Evolutionary conservation across 2,888 invertebrate genomes (phyloP).

Genomic region (Apocheima hispidaria): DNA sequence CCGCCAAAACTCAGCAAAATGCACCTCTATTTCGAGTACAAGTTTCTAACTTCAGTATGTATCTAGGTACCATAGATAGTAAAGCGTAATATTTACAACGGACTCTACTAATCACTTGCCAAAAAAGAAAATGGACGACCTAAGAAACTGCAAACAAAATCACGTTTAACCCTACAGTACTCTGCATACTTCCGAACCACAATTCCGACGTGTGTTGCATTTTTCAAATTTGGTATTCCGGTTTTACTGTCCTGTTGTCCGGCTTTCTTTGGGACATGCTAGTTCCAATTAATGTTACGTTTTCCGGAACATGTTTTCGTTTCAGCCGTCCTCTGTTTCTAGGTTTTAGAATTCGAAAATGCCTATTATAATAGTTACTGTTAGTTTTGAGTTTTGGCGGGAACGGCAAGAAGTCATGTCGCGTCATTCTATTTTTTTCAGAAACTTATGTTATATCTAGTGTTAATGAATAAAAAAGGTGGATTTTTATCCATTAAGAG

Average conservation of each 20-base stretch:
- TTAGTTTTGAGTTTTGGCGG: too few relatives aligned
- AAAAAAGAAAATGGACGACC: not conserved
- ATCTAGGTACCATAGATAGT: too few relatives aligned
- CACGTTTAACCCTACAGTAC: not conserved
- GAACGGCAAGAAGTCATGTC: too few relatives aligned
- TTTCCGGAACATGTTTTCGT: not conserved
- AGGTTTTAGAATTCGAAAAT: not conserved
- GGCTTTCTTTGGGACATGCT: constrained; percentile 14
- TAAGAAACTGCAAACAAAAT: not conserved
- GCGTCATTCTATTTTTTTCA: too few relatives aligned
- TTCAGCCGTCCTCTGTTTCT: not conserved
- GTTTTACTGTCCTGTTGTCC: constrained; percentile 24
- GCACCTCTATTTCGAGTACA: too few relatives aligned
- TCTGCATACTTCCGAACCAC: constrained; percentile 9
- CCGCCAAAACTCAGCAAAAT: too few relatives aligned
- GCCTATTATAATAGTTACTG: not conserved
- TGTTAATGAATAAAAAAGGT: too few relatives aligned
- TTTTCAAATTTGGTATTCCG: constrained; percentile 27
- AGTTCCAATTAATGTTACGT: constrained; percentile 8
- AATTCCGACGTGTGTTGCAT: constrained; percentile 27
- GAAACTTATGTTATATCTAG: too few relatives aligned
- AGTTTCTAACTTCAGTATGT: too few relatives aligned
- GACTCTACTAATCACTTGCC: too few relatives aligned
- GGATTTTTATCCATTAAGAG: too few relatives aligned
- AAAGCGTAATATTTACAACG: too few relatives aligned